Evolutionary conservation across 2,888 invertebrate species (phyloP), one percentile per base, ranked within the genome.

Genomic region (Hirtodrosophila cameraria): DNA sequence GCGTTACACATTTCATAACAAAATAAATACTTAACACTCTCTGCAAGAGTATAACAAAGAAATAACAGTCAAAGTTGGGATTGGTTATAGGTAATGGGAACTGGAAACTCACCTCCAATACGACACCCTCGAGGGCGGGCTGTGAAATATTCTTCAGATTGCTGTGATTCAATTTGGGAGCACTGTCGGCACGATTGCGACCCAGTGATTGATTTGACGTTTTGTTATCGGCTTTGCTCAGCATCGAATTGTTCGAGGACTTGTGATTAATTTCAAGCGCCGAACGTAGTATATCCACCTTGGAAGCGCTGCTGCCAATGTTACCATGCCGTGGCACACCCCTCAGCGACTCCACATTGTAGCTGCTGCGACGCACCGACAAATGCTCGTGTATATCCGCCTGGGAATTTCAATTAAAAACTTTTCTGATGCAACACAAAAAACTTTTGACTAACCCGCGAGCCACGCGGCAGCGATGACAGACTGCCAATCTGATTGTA

Each of bases 401-500:
- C 91, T 91, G 48, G 12, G 55, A 60, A 76, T 64, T 76, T 71
- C 61, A 68, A 75, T 77, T 75, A 77, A 76, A 71, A 73, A 65
- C 35, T 60, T 72, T 60, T 13, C 6, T 15, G 4, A 18, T 23
- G 43, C 18, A 18, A 7, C n/a, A 8, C 13, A 50, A 33, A 11
- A 13, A 43, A 20, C 9, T 46, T 42, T 23, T 3, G 7, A 91
- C 92, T 91, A 48, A 93, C 93, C 58, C 94, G 90, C 2, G 94
- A 94, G 39, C 93, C 93, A 79, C 94, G 91, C 0, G 94, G 94
- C 73, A 95, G 87, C 0, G 95, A 95, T 65, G 94, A 93, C 41
- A 95, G 90, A 23, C 95, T 95, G 38, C 95, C 95, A 54, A 95
- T 93, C 70, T 95, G 95, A 88, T 95, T 95, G 89, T 93, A 95